Conservation (phyloP, 2,888 invertebrate species). For the Melinaea menophilus region DNA sequence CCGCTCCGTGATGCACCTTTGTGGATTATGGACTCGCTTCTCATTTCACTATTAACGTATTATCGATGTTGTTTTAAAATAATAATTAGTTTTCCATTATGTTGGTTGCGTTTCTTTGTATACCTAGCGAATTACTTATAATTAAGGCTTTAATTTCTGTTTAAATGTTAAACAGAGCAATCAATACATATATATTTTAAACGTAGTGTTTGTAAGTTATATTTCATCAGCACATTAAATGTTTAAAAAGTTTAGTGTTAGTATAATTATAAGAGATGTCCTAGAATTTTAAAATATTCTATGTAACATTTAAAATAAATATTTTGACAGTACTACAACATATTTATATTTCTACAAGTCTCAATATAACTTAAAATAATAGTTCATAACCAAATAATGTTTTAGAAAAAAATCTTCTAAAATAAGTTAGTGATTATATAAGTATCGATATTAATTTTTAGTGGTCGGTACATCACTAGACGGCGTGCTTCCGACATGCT, state of each 20-base stretch:
- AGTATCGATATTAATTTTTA: slow-evolving; percentile 21
- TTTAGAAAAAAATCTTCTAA: neutral
- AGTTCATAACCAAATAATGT: neutral
- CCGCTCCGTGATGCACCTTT: slow-evolving; percentile 24
- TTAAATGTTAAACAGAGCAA: too few species aligned
- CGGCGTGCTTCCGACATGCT: slow-evolving; percentile 25
- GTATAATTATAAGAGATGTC: too few species aligned
- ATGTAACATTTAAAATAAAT: too few species aligned
- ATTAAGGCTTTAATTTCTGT: too few species aligned
- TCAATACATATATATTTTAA: too few species aligned
- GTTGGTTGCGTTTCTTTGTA: neutral
- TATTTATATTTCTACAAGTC: too few species aligned
- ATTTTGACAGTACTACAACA: too few species aligned
- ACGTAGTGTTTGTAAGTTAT: too few species aligned
- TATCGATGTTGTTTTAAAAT: slow-evolving; percentile 7
- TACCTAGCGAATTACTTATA: neutral
- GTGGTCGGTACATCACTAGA: slow-evolving; percentile 18
- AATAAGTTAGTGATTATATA: neutral
- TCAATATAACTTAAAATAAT: too few species aligned
- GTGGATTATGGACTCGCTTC: slow-evolving; percentile 27
- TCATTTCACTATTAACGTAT: slow-evolving; percentile 21
- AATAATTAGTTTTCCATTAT: neutral
- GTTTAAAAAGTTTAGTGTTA: too few species aligned
- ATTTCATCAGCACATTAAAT: too few species aligned
- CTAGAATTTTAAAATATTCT: too few species aligned